Conservation (phyloP, 1,140 invertebrate genomes). For the Xylocopa sonorina region DNA sequence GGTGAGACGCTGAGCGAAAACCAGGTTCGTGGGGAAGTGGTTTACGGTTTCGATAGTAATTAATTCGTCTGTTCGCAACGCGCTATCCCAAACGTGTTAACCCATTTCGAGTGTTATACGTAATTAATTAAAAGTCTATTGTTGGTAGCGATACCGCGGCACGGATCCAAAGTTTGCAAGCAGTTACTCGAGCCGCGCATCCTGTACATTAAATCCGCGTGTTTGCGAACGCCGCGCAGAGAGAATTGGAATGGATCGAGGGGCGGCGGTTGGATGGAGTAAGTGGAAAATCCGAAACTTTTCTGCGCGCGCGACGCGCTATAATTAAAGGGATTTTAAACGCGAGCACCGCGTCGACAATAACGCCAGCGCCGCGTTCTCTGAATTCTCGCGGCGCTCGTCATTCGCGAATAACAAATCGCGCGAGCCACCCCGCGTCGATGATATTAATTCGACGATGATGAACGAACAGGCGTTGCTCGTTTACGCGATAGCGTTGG, state of each 20-base stretch:
- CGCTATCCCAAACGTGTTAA: neutral
- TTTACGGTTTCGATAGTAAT: neutral
- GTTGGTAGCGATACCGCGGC: neutral
- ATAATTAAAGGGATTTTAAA: slow-evolving; percentile 32
- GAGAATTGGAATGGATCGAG: too few species aligned
- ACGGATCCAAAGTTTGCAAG: slow-evolving; percentile 1
- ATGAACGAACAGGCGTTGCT: neutral
- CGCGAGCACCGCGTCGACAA: slow-evolving; percentile 3
- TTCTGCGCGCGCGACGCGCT: neutral
- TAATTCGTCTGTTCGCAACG: neutral
- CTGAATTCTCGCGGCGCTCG: neutral
- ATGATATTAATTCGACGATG: neutral
- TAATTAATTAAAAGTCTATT: slow-evolving; percentile 23
- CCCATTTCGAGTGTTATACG: neutral
- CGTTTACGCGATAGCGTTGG: neutral
- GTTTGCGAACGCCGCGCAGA: neutral
- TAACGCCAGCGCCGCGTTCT: neutral
- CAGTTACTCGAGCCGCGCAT: slow-evolving; percentile 1
- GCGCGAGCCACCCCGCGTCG: neutral
- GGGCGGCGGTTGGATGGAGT: too few species aligned
- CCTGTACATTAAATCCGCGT: slow-evolving; percentile 28
- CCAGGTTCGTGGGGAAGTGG: neutral
- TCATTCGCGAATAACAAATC: neutral
- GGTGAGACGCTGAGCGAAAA: neutral
- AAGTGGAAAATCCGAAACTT: slow-evolving; percentile 20